Evolutionary conservation across 2,113 vertebrate species (phyloP).

Genomic region (Macaca nemestrina): DNA sequence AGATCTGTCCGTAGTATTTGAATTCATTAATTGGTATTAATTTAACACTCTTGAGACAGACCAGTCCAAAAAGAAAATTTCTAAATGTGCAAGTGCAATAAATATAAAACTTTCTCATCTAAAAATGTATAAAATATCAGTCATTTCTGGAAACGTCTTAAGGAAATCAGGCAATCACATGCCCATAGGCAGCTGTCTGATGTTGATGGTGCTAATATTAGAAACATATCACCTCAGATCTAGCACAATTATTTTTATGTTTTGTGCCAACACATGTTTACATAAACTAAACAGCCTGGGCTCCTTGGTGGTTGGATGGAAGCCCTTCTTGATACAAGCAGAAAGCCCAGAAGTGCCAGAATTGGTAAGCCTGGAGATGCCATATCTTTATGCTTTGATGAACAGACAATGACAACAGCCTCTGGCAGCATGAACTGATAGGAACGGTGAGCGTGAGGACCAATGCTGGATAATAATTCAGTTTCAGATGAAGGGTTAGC

Average conservation of each 20-base stretch:
- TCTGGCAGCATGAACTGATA: constrained; percentile 94
- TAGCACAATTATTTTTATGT: constrained; percentile 87
- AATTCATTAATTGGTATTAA: constrained; percentile 60
- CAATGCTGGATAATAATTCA: constrained; percentile 91
- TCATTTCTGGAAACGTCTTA: constrained; percentile 74
- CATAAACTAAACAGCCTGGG: constrained; percentile 90
- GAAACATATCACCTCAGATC: constrained; percentile 89
- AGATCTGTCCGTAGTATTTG: constrained; percentile 65
- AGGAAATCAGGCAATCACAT: constrained; percentile 72
- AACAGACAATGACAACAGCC: constrained; percentile 91
- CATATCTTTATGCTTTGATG: constrained; percentile 91
- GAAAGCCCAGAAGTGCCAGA: constrained; percentile 90
- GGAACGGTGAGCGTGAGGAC: constrained; percentile 93
- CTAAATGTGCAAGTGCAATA: constrained; percentile 84
- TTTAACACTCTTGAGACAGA: constrained; percentile 67
- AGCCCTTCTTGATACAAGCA: constrained; percentile 90
- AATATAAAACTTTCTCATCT: constrained; percentile 86
- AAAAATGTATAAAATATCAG: constrained; percentile 83
- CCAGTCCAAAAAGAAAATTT: constrained; percentile 75
- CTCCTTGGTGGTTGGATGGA: constrained; percentile 90
- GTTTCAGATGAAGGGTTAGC: constrained; percentile 86
- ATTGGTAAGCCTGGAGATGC: constrained; percentile 88
- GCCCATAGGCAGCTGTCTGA: constrained; percentile 22
- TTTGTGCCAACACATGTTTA: constrained; percentile 88
- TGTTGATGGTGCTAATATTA: neutral